Percentiles rank a stretch among this genome's conserved stretches.
These are phyloP conservation scores for Anaspis maculata DNA, from an alignment of 2,888 invertebrate genomes.

Conservation along the genomic window DNA sequence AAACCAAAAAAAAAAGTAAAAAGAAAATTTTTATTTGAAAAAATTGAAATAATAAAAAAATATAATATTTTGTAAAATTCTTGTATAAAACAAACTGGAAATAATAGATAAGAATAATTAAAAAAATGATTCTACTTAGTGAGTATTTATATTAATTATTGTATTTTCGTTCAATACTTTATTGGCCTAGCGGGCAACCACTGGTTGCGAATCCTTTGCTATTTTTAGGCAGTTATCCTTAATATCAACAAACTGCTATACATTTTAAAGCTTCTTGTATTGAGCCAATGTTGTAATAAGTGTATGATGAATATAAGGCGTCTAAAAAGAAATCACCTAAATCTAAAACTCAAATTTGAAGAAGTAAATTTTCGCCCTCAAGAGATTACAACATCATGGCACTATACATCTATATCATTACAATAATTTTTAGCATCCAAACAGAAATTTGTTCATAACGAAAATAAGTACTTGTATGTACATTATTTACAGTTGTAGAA, in stretches of 20 bases:
- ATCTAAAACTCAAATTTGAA: no score
- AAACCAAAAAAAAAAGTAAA: not conserved
- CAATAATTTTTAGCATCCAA: no score
- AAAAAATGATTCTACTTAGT: conserved; percentile 7
- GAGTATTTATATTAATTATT: conserved; percentile 19
- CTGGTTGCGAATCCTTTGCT: conserved; percentile 1
- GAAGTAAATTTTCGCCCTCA: no score
- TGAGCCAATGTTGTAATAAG: conserved; percentile 17
- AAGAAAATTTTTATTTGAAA: not conserved
- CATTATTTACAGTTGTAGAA: conserved; percentile 28
- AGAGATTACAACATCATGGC: no score
- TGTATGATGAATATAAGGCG: conserved; percentile 1
- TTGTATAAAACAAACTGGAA: not conserved
- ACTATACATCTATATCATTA: no score
- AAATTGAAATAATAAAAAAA: conserved; percentile 2
- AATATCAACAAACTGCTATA: conserved; percentile 17
- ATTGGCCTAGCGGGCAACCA: conserved; percentile 10
- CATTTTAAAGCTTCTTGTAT: conserved; percentile 9
- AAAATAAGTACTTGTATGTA: conserved; percentile 15
- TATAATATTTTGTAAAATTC: conserved; percentile 3
- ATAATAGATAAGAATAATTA: not conserved
- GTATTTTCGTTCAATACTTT: conserved; percentile 16
- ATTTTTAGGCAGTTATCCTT: conserved; percentile 13
- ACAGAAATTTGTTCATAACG: no score
- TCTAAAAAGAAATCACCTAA: not conserved